These are phyloP conservation scores for Drosophila multiciliata DNA, from an alignment of 2,888 invertebrate species.

Conservation along the genomic window DNA sequence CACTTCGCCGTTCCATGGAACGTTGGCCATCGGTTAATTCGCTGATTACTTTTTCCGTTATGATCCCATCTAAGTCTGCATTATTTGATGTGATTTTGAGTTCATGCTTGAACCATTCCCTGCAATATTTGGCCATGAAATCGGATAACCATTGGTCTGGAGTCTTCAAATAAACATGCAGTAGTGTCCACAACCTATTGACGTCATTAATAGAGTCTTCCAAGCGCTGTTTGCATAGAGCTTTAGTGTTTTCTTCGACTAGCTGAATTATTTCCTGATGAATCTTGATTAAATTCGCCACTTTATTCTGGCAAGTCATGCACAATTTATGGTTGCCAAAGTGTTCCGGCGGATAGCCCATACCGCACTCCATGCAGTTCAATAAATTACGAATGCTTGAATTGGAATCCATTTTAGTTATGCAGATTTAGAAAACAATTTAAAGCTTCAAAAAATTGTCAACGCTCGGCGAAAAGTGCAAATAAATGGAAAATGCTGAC, in stretches of 20 bases:
- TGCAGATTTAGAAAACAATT: too few relatives aligned
- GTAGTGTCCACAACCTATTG: fast-evolving
- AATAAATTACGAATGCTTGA: too few relatives aligned
- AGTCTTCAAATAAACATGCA: neutral
- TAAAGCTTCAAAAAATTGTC: too few relatives aligned
- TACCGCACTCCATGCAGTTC: too few relatives aligned
- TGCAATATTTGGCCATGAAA: neutral
- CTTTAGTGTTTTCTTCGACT: too few relatives aligned
- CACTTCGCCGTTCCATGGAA: too few relatives aligned
- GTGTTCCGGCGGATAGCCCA: too few relatives aligned
- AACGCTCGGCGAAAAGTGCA: too few relatives aligned
- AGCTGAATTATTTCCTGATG: fast-evolving
- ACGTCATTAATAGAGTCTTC: too few relatives aligned
- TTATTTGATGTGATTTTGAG: neutral
- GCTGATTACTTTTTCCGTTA: neutral
- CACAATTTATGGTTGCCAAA: neutral
- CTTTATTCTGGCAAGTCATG: neutral
- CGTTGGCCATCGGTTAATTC: neutral
- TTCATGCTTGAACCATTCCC: neutral
- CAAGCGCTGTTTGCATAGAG: too few relatives aligned
- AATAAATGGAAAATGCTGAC: too few relatives aligned
- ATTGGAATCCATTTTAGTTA: too few relatives aligned
- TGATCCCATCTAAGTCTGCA: neutral
- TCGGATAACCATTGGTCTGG: neutral
- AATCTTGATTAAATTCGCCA: neutral